Evolutionary conservation across 2,797 vertebrate genomes (phyloP).

Genomic region (Brachyrhaphis roseni): DNA sequence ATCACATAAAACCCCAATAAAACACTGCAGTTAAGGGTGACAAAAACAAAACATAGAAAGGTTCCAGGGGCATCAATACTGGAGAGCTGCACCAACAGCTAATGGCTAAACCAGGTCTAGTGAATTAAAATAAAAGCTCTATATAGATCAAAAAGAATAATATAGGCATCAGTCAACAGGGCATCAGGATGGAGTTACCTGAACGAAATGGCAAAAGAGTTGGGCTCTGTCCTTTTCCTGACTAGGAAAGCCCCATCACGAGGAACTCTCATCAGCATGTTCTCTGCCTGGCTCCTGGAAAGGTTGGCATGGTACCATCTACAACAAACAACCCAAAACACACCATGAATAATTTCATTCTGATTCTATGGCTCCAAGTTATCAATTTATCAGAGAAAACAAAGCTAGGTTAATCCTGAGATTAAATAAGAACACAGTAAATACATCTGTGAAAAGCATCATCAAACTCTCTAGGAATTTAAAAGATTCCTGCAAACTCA

Average conservation of each 20-base stretch:
- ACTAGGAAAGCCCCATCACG: slow-evolving; percentile 97
- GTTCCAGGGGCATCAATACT: neutral
- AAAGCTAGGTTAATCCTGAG: neutral
- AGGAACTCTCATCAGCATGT: slow-evolving; percentile 98
- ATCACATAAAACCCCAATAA: neutral
- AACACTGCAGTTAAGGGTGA: neutral
- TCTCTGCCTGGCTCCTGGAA: slow-evolving; percentile 92
- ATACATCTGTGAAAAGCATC: neutral
- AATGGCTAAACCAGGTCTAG: neutral
- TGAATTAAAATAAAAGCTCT: neutral
- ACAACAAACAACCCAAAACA: slow-evolving; percentile 10
- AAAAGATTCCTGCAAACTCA: slow-evolving; percentile 70
- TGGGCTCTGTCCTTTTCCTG: slow-evolving; percentile 92
- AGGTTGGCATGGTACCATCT: slow-evolving; percentile 98
- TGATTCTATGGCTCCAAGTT: neutral
- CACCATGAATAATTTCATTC: neutral
- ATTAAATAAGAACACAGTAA: neutral
- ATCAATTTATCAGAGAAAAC: neutral
- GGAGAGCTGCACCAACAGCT: neutral
- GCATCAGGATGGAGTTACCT: slow-evolving; percentile 74
- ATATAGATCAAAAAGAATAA: neutral
- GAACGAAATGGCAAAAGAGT: slow-evolving; percentile 98
- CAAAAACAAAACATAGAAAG: neutral
- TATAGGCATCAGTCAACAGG: neutral
- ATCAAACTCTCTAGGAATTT: neutral